These are phyloP conservation scores for Helicoverpa assulta DNA, from an alignment of 2,888 invertebrate genomes.

Conservation along the genomic window DNA sequence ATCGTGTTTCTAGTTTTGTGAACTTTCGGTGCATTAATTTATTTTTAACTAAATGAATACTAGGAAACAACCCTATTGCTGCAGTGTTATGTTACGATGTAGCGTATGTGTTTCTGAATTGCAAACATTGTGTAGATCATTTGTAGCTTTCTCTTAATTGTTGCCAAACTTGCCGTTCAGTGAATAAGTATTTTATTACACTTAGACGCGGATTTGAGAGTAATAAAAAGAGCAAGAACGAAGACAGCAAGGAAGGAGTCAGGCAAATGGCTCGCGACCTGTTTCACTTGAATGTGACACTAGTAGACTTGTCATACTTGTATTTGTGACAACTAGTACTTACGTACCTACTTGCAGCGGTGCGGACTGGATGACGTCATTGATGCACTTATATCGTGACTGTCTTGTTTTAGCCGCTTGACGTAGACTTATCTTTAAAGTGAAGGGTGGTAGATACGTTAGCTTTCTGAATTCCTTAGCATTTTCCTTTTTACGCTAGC, in stretches of 20 bases:
- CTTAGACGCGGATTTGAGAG: constrained; percentile 3
- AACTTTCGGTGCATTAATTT: too few species aligned
- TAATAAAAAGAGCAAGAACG: constrained; percentile 24
- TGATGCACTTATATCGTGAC: not conserved
- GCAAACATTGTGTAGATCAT: not conserved
- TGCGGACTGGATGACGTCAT: not conserved
- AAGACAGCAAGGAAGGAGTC: constrained; percentile 48
- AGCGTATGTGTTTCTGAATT: not conserved
- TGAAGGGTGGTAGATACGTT: not conserved
- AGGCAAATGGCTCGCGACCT: constrained; percentile 57
- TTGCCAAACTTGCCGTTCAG: not conserved
- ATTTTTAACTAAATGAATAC: too few species aligned
- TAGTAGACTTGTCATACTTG: constrained; percentile 38
- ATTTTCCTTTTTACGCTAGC: too few species aligned
- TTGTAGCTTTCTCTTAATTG: too few species aligned
- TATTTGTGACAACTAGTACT: constrained; percentile 32
- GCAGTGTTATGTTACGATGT: not conserved
- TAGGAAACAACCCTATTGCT: too few species aligned
- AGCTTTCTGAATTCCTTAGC: too few species aligned
- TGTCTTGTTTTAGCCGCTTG: not conserved
- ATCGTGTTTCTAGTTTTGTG: too few species aligned
- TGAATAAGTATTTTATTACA: not conserved
- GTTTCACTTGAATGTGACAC: constrained; percentile 61
- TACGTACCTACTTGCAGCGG: constrained; percentile 6
- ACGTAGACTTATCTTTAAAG: not conserved